These are phyloP conservation scores for Anniella stebbinsi DNA, from an alignment of 2,797 vertebrate species.

Conservation along the genomic window DNA sequence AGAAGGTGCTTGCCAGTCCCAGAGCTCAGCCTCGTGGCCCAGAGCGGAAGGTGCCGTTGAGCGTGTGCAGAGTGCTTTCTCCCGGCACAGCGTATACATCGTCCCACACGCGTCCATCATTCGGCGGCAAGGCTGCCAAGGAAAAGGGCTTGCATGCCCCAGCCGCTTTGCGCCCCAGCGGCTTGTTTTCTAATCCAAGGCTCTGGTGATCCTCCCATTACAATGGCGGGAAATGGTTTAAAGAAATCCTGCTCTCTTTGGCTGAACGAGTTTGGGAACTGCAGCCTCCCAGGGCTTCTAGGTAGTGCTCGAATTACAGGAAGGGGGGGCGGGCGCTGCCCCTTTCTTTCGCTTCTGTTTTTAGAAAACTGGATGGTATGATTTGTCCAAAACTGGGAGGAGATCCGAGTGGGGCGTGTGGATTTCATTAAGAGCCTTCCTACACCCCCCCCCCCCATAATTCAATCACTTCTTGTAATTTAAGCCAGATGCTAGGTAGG, in stretches of 20 bases:
- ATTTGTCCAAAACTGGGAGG: neutral
- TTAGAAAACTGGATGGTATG: neutral
- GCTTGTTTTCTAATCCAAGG: neutral
- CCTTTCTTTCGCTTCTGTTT: neutral
- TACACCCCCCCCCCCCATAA: neutral
- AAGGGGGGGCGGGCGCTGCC: too few species aligned
- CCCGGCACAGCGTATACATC: too few species aligned
- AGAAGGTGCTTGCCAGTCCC: neutral
- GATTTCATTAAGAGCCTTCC: conserved; percentile 7
- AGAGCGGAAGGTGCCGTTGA: neutral
- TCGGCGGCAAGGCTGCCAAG: neutral
- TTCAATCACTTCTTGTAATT: neutral
- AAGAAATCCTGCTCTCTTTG: neutral
- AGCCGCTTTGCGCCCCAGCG: neutral
- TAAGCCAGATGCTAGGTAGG: neutral
- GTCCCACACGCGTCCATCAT: neutral
- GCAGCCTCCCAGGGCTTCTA: neutral
- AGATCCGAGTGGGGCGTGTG: neutral
- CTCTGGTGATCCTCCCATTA: neutral
- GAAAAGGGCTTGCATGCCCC: neutral
- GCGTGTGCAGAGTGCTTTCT: conserved; percentile 1
- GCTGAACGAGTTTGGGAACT: neutral
- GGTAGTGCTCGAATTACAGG: neutral
- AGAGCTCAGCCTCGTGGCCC: neutral
- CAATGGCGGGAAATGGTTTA: neutral